Conservation (phyloP, 2,888 invertebrate genomes). For the Hypomecis punctinalis region DNA sequence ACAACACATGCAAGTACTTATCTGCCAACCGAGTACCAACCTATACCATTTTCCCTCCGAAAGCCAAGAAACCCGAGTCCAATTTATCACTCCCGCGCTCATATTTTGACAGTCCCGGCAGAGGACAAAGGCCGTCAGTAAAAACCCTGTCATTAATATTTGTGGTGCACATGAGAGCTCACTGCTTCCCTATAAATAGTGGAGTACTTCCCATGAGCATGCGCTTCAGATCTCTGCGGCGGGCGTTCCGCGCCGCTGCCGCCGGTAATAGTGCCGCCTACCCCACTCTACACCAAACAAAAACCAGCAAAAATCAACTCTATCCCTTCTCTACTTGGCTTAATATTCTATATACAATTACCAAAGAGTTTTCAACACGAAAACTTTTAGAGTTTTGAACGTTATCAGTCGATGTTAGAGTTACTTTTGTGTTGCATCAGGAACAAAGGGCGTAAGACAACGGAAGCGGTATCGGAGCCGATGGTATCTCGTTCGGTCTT, state of each 20-base stretch:
- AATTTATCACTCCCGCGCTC: constrained; percentile 1
- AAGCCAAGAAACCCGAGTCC: neutral
- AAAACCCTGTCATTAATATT: constrained; percentile 41
- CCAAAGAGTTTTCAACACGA: constrained; percentile 23
- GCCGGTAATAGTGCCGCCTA: constrained; percentile 73
- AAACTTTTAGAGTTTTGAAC: constrained; percentile 34
- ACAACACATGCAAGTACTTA: too few species aligned
- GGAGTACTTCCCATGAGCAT: constrained; percentile 56
- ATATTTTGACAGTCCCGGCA: constrained; percentile 23
- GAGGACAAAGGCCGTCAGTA: constrained; percentile 23
- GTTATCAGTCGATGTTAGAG: constrained; percentile 30
- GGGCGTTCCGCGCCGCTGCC: constrained; percentile 78
- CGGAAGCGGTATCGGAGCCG: constrained; percentile 60
- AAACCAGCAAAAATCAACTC: constrained; percentile 21
- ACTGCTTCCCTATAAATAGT: constrained; percentile 62
- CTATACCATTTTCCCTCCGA: neutral
- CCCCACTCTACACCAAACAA: constrained; percentile 48
- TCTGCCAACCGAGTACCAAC: too few species aligned
- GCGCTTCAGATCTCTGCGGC: constrained; percentile 78
- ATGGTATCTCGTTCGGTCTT: constrained; percentile 63
- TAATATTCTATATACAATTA: constrained; percentile 10
- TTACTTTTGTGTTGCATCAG: constrained; percentile 26
- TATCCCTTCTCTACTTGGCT: neutral
- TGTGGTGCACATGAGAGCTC: constrained; percentile 36
- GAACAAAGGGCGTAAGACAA: constrained; percentile 65